A percentile compares a stretch with the other conserved stretches of the same genome.
These are phyloP conservation scores for Andrena fulva DNA, from an alignment of 2,888 invertebrate species.

Conservation along the genomic window DNA sequence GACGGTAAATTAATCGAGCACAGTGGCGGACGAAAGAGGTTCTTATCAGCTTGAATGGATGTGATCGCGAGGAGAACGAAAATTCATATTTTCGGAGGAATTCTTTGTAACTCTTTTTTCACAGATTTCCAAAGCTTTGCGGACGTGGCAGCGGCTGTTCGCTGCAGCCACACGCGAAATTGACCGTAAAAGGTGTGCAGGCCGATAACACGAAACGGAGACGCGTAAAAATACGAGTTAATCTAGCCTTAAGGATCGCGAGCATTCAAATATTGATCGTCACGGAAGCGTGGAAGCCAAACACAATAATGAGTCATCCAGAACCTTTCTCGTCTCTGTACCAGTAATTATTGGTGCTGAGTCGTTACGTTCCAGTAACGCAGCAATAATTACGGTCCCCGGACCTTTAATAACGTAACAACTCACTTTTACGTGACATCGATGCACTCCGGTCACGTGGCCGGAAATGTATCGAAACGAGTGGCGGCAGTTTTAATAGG, in stretches of 20 bases:
- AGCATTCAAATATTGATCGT: slow-evolving; percentile 59
- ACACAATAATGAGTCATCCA: slow-evolving; percentile 34
- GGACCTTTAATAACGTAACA: too few relatives aligned
- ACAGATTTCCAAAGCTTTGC: slow-evolving; percentile 1
- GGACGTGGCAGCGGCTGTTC: not conserved
- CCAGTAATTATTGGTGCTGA: not conserved
- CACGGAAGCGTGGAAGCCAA: slow-evolving; percentile 35
- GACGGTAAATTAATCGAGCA: slow-evolving; percentile 19
- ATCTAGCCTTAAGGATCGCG: slow-evolving; percentile 44
- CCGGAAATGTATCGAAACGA: not conserved
- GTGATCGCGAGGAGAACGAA: not conserved
- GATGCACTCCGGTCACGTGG: not conserved
- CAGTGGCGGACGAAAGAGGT: not conserved
- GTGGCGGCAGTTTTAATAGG: not conserved
- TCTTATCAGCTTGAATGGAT: not conserved
- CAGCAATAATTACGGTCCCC: too few relatives aligned
- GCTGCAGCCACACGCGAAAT: slow-evolving; percentile 15
- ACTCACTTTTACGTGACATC: too few relatives aligned
- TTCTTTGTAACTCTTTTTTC: not conserved
- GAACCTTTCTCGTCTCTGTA: not conserved
- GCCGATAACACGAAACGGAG: slow-evolving; percentile 32
- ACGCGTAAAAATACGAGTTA: slow-evolving; percentile 43
- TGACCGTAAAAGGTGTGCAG: slow-evolving; percentile 25
- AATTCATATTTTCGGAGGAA: not conserved
- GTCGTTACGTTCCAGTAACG: too few relatives aligned